These are phyloP conservation scores for Agrypnus murinus DNA, from an alignment of 2,888 invertebrate species.

Conservation along the genomic window DNA sequence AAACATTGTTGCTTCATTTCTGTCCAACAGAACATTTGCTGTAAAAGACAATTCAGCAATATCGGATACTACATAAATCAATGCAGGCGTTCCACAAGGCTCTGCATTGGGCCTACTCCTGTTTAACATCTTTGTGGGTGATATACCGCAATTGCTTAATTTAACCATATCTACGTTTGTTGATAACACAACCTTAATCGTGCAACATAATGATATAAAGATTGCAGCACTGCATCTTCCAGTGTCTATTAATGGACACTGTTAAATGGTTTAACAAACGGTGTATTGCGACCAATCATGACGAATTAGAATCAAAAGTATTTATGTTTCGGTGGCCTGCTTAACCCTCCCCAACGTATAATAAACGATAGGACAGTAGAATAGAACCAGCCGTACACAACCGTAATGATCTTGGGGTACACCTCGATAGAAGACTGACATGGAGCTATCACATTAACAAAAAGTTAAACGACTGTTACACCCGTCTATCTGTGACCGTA, in stretches of 20 bases:
- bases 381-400: background rate
- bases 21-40: constrained; percentile 11
- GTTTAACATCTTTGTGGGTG: constrained; percentile 1
- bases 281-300: constrained; percentile 4
- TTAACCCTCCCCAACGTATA: background rate
- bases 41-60: constrained; percentile 4
- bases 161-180: constrained; percentile 7
- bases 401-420: background rate
- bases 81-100: constrained; percentile 8
- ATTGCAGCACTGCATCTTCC: too few species aligned
- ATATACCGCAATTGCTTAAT: constrained; percentile 6
- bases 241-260: constrained; percentile 9
- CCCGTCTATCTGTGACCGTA: too few species aligned
- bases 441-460: background rate
- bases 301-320: background rate
- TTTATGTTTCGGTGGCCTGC: background rate
- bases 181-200: constrained; percentile 3
- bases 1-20: constrained; percentile 7
- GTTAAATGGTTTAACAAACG: constrained; percentile 4
- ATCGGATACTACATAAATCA: background rate
- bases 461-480: too few species aligned
- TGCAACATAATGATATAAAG: background rate
- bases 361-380: background rate
- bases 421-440: too few species aligned
- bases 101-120: constrained; percentile 2